Evolutionary conservation across 2,113 vertebrate species (phyloP).

Genomic region (Erpornis zantholeuca): DNA sequence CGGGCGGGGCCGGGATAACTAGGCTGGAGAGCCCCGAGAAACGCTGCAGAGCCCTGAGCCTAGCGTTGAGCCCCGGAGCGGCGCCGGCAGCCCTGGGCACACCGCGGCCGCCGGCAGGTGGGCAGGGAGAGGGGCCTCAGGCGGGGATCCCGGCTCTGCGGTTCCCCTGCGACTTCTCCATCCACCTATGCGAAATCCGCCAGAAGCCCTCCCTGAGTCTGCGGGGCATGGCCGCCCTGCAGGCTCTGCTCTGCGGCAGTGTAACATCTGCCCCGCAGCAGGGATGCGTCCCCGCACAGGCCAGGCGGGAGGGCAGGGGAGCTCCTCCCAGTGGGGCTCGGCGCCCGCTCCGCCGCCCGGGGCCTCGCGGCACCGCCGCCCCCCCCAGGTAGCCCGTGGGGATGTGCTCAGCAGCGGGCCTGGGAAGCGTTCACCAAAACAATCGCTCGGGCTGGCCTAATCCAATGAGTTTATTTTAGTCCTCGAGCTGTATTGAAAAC

Average conservation of each 20-base stretch:
- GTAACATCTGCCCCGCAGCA: not conserved
- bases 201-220: not conserved
- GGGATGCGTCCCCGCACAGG: not conserved
- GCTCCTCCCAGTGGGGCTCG: not conserved
- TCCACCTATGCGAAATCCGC: not conserved
- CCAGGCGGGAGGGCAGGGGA: not conserved
- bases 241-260: not conserved
- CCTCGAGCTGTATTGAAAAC: conserved; percentile 31
- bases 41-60: not conserved
- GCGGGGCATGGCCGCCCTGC: not conserved
- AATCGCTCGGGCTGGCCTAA: not conserved
- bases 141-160: not conserved
- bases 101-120: too few relatives aligned
- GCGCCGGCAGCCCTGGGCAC: not conserved
- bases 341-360: not conserved
- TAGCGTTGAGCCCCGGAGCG: not conserved
- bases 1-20: not conserved
- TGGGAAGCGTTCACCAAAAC: conserved; percentile 26
- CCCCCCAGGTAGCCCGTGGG: conserved; percentile 3
- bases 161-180: not conserved
- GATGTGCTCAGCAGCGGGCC: not conserved
- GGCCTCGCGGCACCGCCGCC: not conserved
- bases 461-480: conserved; percentile 42
- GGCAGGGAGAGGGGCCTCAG: not conserved
- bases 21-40: not conserved